Percentiles rank a stretch among this genome's conserved stretches.
These are phyloP conservation scores for Sminthurides aquaticus DNA, from an alignment of 2,888 invertebrate genomes.

Conservation along the genomic window DNA sequence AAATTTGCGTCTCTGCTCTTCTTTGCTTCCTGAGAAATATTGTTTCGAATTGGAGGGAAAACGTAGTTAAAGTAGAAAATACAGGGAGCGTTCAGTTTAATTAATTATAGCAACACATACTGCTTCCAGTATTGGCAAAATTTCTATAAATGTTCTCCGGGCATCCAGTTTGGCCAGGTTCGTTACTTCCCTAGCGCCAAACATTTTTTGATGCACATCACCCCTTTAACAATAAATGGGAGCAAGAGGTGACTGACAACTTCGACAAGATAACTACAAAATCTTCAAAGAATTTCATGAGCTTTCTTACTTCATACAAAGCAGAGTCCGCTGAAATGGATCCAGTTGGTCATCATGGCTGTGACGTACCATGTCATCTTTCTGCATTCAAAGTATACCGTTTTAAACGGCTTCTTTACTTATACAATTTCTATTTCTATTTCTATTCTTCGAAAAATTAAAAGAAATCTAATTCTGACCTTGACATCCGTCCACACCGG, in stretches of 20 bases:
- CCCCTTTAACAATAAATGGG: slow-evolving; percentile 4
- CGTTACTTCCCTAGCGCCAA: slow-evolving; percentile 16
- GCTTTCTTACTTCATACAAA: slow-evolving; percentile 25
- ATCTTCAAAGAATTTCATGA: background rate
- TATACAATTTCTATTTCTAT: too few species aligned
- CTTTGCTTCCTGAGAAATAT: slow-evolving; percentile 21
- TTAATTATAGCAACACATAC: slow-evolving; percentile 6
- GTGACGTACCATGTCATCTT: slow-evolving; percentile 22
- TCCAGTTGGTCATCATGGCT: slow-evolving; percentile 31
- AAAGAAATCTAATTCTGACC: slow-evolving; percentile 6
- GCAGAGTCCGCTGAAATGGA: slow-evolving; percentile 29
- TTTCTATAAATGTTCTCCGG: slow-evolving; percentile 27
- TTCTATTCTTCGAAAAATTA: too few species aligned
- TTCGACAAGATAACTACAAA: background rate
- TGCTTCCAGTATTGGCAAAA: slow-evolving; percentile 25
- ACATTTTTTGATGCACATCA: slow-evolving; percentile 21
- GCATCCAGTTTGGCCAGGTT: slow-evolving; percentile 16
- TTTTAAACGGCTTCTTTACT: too few species aligned
- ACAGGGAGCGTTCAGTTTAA: too few species aligned
- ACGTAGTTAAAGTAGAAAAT: background rate
- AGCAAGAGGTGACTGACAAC: background rate
- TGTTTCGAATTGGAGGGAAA: too few species aligned
- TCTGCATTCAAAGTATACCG: slow-evolving; percentile 3
- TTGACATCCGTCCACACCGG: slow-evolving; percentile 21
- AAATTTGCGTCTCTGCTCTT: slow-evolving; percentile 8